These are phyloP conservation scores for Numida meleagris DNA, from an alignment of 2,113 vertebrate species.

Conservation along the genomic window DNA sequence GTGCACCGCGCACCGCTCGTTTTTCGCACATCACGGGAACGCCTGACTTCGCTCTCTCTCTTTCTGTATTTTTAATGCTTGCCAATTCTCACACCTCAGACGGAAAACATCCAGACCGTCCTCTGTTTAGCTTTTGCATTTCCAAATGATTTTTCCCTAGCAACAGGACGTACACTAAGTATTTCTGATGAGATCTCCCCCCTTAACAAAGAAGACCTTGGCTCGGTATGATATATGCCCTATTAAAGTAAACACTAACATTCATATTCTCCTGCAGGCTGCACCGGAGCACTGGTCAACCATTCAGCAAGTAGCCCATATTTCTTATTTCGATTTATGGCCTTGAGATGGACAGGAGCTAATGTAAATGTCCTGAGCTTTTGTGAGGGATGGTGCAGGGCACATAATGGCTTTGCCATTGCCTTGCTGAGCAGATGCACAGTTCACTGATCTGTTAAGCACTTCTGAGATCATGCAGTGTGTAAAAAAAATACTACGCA, in stretches of 20 bases:
- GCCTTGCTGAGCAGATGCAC: slow-evolving; percentile 39
- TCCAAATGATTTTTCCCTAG: slow-evolving; percentile 28
- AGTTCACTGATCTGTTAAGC: slow-evolving; percentile 51
- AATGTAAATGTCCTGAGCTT: slow-evolving; percentile 41
- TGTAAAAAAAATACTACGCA: slow-evolving; percentile 61
- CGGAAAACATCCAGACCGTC: slow-evolving; percentile 39
- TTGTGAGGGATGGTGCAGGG: not conserved
- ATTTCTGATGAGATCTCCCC: slow-evolving; percentile 27
- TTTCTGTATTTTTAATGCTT: slow-evolving; percentile 31
- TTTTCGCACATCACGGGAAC: slow-evolving; percentile 53
- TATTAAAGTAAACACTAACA: slow-evolving; percentile 66
- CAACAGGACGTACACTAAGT: slow-evolving; percentile 26
- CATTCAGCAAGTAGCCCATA: slow-evolving; percentile 45
- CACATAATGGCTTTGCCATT: not conserved
- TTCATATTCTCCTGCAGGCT: slow-evolving; percentile 54
- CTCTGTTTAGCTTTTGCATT: slow-evolving; percentile 10
- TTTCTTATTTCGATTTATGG: slow-evolving; percentile 28
- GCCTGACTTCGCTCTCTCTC: not conserved
- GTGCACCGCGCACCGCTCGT: slow-evolving; percentile 55
- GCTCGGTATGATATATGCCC: slow-evolving; percentile 34
- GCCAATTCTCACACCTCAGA: slow-evolving; percentile 72
- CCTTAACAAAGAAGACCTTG: slow-evolving; percentile 45
- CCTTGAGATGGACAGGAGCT: slow-evolving; percentile 23
- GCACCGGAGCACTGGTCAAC: slow-evolving; percentile 51
- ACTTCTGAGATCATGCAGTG: slow-evolving; percentile 41